Conservation (phyloP, 2,113 vertebrate genomes). For the Xyrauchen texanus region DNA sequence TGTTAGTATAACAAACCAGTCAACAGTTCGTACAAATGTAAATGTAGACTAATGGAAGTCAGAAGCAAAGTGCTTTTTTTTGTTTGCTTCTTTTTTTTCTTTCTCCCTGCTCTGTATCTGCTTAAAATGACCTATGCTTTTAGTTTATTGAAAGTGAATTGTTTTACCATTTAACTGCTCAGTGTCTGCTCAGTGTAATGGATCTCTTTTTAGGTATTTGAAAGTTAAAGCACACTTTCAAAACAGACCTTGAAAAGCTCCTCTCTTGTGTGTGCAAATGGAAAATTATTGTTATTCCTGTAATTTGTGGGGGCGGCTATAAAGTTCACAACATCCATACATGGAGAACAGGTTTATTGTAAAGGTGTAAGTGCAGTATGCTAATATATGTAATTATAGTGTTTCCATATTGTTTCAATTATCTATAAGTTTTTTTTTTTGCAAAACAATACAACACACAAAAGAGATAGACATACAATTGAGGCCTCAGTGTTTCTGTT, state of each 20-base stretch:
- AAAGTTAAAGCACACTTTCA: not conserved
- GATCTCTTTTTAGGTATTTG: not conserved
- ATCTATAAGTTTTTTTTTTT: too few relatives aligned
- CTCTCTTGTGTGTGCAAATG: not conserved
- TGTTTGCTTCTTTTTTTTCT: not conserved
- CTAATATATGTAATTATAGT: too few relatives aligned
- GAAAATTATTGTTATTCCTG: not conserved
- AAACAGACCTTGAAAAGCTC: not conserved
- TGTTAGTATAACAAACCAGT: not conserved
- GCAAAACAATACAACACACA: too few relatives aligned
- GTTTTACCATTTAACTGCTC: not conserved
- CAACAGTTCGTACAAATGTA: not conserved
- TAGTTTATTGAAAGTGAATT: conserved; percentile 5
- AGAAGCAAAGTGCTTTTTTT: not conserved
- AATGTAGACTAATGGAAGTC: not conserved
- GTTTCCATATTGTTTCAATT: too few relatives aligned
- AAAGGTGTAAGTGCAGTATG: too few relatives aligned
- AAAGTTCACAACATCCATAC: too few relatives aligned
- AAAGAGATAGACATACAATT: too few relatives aligned
- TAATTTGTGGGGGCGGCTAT: not conserved
- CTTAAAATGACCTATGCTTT: not conserved
- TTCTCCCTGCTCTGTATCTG: not conserved
- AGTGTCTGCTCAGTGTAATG: not conserved
- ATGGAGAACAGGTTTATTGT: too few relatives aligned
- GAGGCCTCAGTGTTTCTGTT: too few relatives aligned